A percentile compares a stretch with the other conserved stretches of the same genome.
phyloP scores from a whole-genome alignment of 2,113 vertebrate species.

The Motacilla tschutschensis region DNA sequence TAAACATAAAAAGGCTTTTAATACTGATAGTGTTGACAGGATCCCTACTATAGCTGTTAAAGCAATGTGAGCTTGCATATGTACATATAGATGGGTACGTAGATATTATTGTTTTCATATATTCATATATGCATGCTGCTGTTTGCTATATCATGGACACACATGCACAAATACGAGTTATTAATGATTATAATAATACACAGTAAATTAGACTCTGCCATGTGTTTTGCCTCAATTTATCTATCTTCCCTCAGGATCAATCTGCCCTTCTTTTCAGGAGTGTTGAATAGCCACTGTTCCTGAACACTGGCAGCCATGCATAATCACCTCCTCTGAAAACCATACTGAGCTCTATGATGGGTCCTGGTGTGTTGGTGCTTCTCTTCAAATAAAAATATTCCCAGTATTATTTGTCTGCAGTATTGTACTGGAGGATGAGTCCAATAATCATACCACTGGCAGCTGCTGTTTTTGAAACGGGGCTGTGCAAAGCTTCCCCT shows the following conservation, averaged over 20 bases:
- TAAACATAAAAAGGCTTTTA: background rate
- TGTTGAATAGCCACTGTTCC: background rate
- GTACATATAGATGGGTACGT: background rate
- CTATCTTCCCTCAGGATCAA: background rate
- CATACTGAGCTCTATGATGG: background rate
- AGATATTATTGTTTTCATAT: background rate
- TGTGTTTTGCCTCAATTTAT: background rate
- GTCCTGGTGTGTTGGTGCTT: background rate
- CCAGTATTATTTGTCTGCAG: background rate
- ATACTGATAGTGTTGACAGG: background rate
- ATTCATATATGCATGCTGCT: background rate
- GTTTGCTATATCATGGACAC: background rate
- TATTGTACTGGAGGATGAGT: background rate
- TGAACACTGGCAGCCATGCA: background rate
- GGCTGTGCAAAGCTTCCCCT: background rate
- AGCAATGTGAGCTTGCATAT: background rate
- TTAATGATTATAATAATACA: background rate
- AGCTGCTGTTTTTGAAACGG: background rate
- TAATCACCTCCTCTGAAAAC: background rate
- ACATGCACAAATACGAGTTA: background rate
- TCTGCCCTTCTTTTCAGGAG: background rate
- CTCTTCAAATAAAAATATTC: background rate
- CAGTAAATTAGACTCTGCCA: background rate
- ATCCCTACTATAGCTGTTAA: background rate
- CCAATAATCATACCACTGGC: background rate